Base-by-base conservation (phyloP, 2,888 invertebrate genomes). In the Clanis bilineata region DNA sequence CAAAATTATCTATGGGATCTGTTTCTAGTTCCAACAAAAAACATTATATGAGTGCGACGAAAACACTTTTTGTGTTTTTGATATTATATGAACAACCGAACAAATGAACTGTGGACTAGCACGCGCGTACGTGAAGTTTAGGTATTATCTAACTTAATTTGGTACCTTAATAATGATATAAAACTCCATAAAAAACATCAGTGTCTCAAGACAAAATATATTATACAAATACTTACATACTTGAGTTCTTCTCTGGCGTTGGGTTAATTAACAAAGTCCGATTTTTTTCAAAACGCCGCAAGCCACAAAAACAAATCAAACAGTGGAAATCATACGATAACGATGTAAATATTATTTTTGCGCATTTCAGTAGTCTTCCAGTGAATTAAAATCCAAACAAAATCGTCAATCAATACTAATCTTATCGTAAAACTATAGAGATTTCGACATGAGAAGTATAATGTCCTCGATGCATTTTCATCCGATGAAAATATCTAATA, bases 361-460 rank as follows among this genome's bases (percentile, higher is more conserved):
- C 44, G 56, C 58, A 59, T 60, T 36, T 25, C 36, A 47, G 47
- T 58, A 62, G 66, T 59, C 45, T 61, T 59, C 56, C 41, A 44
- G 39, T 64, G 62, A 57, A 57, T 36, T 57, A 23, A 59, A 65
- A 63, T 61, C 47, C 58, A 70, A 73, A 69, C 63, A 65, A 64
- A 69, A 64, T 66, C 64, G 62, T 64, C 64, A 72, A 76, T 76
- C 74, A 73, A 75, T 76, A 76, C 39, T 72, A 69, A 71, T 74
- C 71, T 70, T 74, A 74, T 70, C 73, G 63, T 57, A 54, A 56
- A 66, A 70, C 64, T 68, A 65, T 56, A 64, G 43, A 54, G 66
- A 65, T 65, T 64, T 62, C 66, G 63, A 62, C 63, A 54, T 58
- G 62, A 57, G 55, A 67, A 59, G 60, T n/a, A 62, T 62, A 56